A percentile compares a stretch with the other conserved stretches of the same genome.
These are phyloP conservation scores for Stomorhina lunata DNA, from an alignment of 2,888 invertebrate genomes.

Conservation along the genomic window DNA sequence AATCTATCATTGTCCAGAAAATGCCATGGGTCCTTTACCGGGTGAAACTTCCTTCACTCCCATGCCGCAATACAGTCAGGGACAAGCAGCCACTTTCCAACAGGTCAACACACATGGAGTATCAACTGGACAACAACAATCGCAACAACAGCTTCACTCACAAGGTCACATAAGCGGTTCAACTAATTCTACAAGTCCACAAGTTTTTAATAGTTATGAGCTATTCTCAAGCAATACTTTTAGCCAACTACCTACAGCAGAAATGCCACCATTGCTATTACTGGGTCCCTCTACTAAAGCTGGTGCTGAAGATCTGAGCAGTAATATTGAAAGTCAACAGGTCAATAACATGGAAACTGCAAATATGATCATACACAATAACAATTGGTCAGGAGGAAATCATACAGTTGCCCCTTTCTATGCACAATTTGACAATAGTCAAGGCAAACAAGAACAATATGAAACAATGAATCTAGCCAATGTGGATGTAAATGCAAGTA, in stretches of 20 bases:
- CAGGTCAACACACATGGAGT: constrained; percentile 28
- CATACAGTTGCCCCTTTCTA: constrained; percentile 24
- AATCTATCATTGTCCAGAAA: constrained; percentile 78
- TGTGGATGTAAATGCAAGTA: not conserved
- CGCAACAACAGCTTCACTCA: constrained; percentile 67
- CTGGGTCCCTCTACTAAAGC: constrained; percentile 41
- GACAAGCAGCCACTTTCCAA: constrained; percentile 41
- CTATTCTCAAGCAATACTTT: constrained; percentile 76
- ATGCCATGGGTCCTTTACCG: constrained; percentile 60
- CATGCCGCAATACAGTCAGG: constrained; percentile 42
- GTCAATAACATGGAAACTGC: constrained; percentile 14
- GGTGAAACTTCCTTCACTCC: constrained; percentile 62
- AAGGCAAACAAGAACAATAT: constrained; percentile 21
- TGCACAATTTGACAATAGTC: constrained; percentile 40
- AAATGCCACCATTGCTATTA: constrained; percentile 64
- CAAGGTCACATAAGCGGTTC: constrained; percentile 42
- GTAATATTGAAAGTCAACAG: constrained; percentile 35
- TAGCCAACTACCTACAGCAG: constrained; percentile 72
- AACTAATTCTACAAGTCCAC: constrained; percentile 32
- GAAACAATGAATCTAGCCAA: not conserved
- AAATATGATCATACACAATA: constrained; percentile 31
- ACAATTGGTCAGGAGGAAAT: constrained; percentile 72
- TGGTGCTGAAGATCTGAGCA: constrained; percentile 41
- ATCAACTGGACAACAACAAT: constrained; percentile 44
- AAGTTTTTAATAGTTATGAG: constrained; percentile 77